Conservation (phyloP, 1,140 invertebrate species). For the Glossosoma conforme region DNA sequence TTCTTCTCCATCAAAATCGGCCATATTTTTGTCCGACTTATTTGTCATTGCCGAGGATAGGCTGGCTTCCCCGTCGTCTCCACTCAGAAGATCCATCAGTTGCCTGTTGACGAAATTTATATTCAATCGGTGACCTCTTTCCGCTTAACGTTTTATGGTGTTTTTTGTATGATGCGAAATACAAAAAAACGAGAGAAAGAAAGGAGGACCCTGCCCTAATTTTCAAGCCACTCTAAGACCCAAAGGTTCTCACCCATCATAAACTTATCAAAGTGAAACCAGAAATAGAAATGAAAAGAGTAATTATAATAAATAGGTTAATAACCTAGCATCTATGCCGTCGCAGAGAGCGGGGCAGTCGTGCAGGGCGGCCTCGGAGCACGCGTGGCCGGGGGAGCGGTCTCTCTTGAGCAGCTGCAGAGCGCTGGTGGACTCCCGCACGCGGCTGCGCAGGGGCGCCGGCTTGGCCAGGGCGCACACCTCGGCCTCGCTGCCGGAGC, state of each 20-base stretch:
- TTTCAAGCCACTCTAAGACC: too few relatives aligned
- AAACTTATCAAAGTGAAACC: too few relatives aligned
- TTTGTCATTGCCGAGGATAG: conserved; percentile 85
- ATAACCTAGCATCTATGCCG: conserved; percentile 45
- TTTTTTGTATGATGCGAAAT: too few relatives aligned
- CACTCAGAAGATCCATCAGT: conserved; percentile 53
- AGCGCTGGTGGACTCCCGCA: not conserved
- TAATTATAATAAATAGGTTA: too few relatives aligned
- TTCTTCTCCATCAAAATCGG: conserved; percentile 91
- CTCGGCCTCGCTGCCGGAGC: conserved; percentile 41
- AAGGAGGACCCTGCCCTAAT: too few relatives aligned
- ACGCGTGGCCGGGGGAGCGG: conserved; percentile 8
- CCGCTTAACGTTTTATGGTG: too few relatives aligned
- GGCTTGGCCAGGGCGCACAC: conserved; percentile 17
- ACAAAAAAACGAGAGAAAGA: too few relatives aligned
- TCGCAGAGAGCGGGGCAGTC: conserved; percentile 47
- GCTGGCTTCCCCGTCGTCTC: conserved; percentile 69
- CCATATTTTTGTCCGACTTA: conserved; percentile 93
- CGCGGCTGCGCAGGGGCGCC: conserved; percentile 10
- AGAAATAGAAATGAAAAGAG: too few relatives aligned
- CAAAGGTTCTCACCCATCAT: too few relatives aligned
- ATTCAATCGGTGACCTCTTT: not conserved
- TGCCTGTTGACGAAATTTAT: conserved; percentile 34
- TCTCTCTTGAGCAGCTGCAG: conserved; percentile 19
- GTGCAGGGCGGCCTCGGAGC: conserved; percentile 31